These are phyloP conservation scores for Ahaetulla prasina DNA, from an alignment of 2,113 vertebrate species.

Conservation along the genomic window DNA sequence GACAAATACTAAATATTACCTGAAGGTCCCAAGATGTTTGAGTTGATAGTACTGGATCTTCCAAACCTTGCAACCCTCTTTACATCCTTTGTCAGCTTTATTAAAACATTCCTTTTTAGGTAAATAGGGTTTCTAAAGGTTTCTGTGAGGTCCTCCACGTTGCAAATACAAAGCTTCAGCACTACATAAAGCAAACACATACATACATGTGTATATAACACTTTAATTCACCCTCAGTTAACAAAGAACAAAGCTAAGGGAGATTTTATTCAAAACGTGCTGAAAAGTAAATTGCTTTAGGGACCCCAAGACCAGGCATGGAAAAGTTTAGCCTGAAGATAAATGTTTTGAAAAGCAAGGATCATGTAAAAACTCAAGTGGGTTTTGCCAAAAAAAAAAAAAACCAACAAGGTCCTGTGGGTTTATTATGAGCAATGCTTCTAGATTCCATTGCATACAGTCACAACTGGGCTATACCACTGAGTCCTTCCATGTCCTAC, in stretches of 20 bases:
- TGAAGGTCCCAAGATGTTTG: neutral
- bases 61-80: neutral
- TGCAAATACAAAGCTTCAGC: conserved; percentile 3
- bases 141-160: conserved; percentile 9
- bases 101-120: neutral
- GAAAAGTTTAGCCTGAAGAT: conserved; percentile 48
- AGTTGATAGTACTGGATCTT: neutral
- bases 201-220: conserved; percentile 1
- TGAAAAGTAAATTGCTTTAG: conserved; percentile 19
- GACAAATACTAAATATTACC: neutral
- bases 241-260: conserved; percentile 23
- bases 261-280: conserved; percentile 22
- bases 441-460: conserved; percentile 11
- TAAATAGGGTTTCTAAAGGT: neutral
- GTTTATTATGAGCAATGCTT: conserved; percentile 13
- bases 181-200: neutral
- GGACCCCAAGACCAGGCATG: conserved; percentile 41
- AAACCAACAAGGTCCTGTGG: conserved; percentile 33
- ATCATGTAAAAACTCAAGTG: conserved; percentile 17
- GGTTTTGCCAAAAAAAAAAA: conserved; percentile 39
- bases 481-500: conserved; percentile 36
- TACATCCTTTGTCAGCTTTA: neutral
- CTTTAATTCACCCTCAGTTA: conserved; percentile 5
- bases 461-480: neutral
- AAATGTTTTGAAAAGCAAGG: conserved; percentile 44